Evolutionary conservation across 2,888 invertebrate genomes (phyloP), one percentile per base, ranked within the genome.

Genomic region (Nebria salina): DNA sequence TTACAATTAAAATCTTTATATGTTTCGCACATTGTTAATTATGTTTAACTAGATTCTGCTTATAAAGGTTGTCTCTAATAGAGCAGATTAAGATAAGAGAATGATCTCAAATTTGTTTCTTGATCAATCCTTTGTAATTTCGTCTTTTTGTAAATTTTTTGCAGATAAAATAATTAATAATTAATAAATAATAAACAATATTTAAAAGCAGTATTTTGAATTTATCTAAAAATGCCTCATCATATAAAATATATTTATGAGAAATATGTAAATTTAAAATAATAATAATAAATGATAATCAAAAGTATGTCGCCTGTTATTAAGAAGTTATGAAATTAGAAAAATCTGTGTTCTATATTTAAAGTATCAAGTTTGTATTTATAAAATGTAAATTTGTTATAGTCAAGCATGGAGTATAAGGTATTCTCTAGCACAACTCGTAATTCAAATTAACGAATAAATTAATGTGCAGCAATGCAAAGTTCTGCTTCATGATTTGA

Each of bases 361-460:
- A 8, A 54, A 54, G 13, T 11, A 34, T 34, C 34, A 34, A 34
- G 34, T 34, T 34, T 1, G 8, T 54, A 54, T 13, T 54, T 54
- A 54, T 54, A 54, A 54, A 54, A 54, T 54, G 54, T 8, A 54
- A 54, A 54, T 54, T 54, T 54, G 54, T 54, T 8, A 54, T 54
- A 54, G 11, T 54, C 54, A 54, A 54, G 54, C 54, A 54, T 54
- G 13, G 7, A 54, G 54, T 54, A 8, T 54, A 13, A 54, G 54
- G 54, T 54, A 54, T 11, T 54, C 2, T 54, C 11, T 54, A 54
- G 54, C 54, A 54, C 54, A 54, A 54, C n/a, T 26, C 26, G 34
- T 70, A 70, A 70, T 70, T 70, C 20, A 70, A 70, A 70, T 70
- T 70, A 26, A 25, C 20, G 70, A 70, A 70, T 25, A 70, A 70